These are phyloP conservation scores for Hippopotamyrus pictus DNA, from an alignment of 2,797 vertebrate genomes.

Conservation along the genomic window DNA sequence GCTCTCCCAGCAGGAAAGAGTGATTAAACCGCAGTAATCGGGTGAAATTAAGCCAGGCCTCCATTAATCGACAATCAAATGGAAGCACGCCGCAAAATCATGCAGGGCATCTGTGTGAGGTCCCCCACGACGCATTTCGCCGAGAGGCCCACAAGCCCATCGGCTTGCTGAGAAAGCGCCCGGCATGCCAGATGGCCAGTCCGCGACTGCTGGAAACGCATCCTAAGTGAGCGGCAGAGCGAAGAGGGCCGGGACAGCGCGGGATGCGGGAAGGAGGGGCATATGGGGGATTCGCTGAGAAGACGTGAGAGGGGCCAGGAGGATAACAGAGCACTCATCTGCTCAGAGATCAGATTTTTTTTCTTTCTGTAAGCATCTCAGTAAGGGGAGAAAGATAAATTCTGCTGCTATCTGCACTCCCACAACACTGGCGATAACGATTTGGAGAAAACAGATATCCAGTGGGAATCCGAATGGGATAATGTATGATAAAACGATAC, in stretches of 20 bases:
- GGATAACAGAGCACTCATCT: neutral
- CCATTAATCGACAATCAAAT: neutral
- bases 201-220: neutral
- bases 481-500: neutral
- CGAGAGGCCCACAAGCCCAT: neutral
- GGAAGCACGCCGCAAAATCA: neutral
- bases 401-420: neutral
- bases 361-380: neutral
- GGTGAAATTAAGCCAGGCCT: neutral
- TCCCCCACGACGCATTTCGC: neutral
- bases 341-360: neutral
- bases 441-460: neutral
- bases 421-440: neutral
- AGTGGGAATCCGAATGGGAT: neutral
- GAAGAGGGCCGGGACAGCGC: neutral
- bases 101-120: neutral
- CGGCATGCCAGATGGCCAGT: neutral
- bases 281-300: neutral
- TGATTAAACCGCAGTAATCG: constrained; percentile 1
- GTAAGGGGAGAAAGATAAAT: neutral
- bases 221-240: neutral
- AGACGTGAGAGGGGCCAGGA: neutral
- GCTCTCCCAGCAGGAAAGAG: neutral
- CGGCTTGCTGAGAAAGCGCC: neutral
- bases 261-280: neutral